Percentiles rank a stretch among this genome's conserved stretches.
These are phyloP conservation scores for Chaetorhynchus papuensis DNA, from an alignment of 2,113 vertebrate genomes.

Conservation along the genomic window DNA sequence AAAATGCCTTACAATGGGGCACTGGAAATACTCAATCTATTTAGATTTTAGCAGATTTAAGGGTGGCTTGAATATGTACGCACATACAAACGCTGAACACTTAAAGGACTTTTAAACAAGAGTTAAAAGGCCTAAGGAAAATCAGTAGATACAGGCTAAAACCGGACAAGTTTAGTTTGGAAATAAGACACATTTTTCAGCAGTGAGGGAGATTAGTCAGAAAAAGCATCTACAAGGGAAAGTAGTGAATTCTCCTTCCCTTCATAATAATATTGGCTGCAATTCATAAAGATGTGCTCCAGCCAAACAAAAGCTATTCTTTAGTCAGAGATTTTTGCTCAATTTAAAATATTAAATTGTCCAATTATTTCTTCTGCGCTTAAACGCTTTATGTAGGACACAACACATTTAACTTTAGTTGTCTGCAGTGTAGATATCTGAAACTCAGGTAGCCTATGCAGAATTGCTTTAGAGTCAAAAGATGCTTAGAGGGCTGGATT, in stretches of 20 bases:
- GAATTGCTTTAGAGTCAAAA: neutral
- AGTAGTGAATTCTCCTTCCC: conserved; percentile 7
- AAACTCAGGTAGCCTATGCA: neutral
- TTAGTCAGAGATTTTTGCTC: neutral
- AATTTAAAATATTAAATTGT: neutral
- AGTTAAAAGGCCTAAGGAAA: neutral
- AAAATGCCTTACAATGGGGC: neutral
- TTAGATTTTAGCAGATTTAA: conserved; percentile 40
- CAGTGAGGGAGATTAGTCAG: conserved; percentile 1
- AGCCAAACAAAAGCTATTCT: neutral
- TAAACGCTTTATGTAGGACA: neutral
- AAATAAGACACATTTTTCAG: conserved; percentile 29
- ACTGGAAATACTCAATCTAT: conserved; percentile 42
- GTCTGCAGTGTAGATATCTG: neutral
- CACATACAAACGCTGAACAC: neutral
- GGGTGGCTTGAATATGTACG: neutral
- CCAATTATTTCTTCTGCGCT: neutral
- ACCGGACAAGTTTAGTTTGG: conserved; percentile 30
- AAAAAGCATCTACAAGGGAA: conserved; percentile 4
- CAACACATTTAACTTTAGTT: neutral
- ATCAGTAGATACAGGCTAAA: neutral
- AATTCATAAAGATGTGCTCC: neutral
- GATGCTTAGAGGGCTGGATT: neutral
- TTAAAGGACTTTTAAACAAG: neutral
- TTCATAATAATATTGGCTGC: neutral